Evolutionary conservation across 2,797 vertebrate genomes (phyloP), one percentile per base, ranked within the genome.

Genomic region (Aldrovandia affinis): DNA sequence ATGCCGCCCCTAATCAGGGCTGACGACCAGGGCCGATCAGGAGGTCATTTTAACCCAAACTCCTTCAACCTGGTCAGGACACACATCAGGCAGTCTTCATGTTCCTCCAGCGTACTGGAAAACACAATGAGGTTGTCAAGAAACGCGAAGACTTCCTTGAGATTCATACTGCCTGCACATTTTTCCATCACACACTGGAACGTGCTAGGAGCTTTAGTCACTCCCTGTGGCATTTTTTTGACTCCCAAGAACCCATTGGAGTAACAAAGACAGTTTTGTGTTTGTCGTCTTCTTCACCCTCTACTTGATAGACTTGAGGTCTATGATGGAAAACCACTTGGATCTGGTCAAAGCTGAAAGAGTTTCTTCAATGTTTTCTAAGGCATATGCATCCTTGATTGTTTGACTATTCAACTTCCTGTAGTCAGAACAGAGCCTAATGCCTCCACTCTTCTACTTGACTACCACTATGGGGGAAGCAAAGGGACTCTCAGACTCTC

Each of bases 281-380:
- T 52, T 83, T 86, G 12, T 86, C 85, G 0, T 80, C 77, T 22
- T 83, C 81, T 4, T 82, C 81, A 25, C 83, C 7, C 7, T 82
- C 59, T 0, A 85, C 36, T 18, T 86, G 85, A 73, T 86, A 86
- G 44, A 83, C 39, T 82, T 85, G 1, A 85, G 65, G 9, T 83
- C 85, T 47, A 83, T 70, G 0, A 86, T 54, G 3, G 85, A 83
- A 20, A 86, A 83, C 82, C 85, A 86, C 33, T 77, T 81, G 2
- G 63, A 33, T 68, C 63, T 28, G 30, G 63, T 68, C 63, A 68
- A 15, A 12, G 63, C 28, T 12, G 63, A 10, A 68, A 68, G 33
- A 14, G 63, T 22, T 4, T 68, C 28, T 9, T 68, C 63, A 1
- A 68, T 68, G 63, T 68, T 10, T 9, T n/a, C n/a, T 0, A 68